phyloP scores from a whole-genome alignment of 2,888 invertebrate genomes.

The Darwinula stevensoni region DNA sequence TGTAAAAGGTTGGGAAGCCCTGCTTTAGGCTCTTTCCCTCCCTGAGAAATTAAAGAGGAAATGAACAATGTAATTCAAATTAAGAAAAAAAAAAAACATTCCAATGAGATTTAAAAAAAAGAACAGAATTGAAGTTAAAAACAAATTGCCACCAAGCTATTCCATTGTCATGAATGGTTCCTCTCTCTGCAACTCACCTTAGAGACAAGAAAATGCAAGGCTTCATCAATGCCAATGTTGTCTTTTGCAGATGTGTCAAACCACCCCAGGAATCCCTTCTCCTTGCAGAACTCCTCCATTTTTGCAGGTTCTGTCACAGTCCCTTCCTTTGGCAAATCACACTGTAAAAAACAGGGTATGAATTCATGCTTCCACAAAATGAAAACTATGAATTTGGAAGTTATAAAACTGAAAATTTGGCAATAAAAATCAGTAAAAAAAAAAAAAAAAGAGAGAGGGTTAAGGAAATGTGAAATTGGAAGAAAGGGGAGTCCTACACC shows the following conservation, averaged over 20 bases:
- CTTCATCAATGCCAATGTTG: slow-evolving; percentile 83
- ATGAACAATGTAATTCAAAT: too few species aligned
- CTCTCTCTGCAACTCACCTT: too few species aligned
- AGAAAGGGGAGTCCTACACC: not conserved
- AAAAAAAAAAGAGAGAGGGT: not conserved
- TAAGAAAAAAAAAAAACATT: too few species aligned
- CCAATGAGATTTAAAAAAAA: too few species aligned
- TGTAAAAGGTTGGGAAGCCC: too few species aligned
- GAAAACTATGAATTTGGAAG: not conserved
- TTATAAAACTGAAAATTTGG: not conserved
- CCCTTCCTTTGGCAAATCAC: slow-evolving; percentile 71
- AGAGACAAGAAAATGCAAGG: slow-evolving; percentile 62
- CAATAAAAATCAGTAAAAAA: not conserved
- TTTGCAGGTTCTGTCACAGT: slow-evolving; percentile 44
- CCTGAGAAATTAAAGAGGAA: too few species aligned
- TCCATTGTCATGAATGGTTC: too few species aligned
- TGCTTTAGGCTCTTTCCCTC: too few species aligned
- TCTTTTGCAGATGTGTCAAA: slow-evolving; percentile 90
- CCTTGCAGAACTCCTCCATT: slow-evolving; percentile 76
- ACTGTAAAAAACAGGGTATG: slow-evolving; percentile 23
- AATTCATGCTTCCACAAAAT: slow-evolving; percentile 4
- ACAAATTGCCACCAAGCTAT: too few species aligned
- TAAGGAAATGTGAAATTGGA: not conserved
- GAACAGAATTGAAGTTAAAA: too few species aligned
- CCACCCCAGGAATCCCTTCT: slow-evolving; percentile 79